Base-by-base conservation (phyloP, 2,888 invertebrate genomes). In the Agrochola litura region DNA sequence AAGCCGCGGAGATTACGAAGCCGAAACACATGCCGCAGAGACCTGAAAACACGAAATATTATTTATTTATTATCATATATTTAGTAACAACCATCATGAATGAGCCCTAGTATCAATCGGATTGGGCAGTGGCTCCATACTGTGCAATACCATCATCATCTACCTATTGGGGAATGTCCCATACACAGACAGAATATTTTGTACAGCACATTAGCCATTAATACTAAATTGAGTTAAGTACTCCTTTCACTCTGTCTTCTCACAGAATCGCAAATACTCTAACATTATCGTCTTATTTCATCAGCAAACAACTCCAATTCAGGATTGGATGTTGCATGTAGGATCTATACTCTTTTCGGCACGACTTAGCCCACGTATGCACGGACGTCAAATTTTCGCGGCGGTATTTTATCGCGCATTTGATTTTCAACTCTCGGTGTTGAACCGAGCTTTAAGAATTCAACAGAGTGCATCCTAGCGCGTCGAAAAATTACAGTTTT, bases 1-100 rank as follows among this genome's bases (percentile, higher is more conserved):
- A 99, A 60, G 99, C 97, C 0, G 99, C 98, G 0, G 99, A 99
- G 90, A 99, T 99, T 67, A 99, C 98, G 95, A 99, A 99, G 77
- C 99, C 99, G 96, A 99, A 99, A 92, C 99, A 99, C 99, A 99
- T 99, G 88, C 99, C 99, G 94, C 99, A 99, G 60, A 99, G 97
- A 85, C 98, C 97, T 97, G 93, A 49, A 87, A 89, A 46, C 6
- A 67, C 5, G 61, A 22, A 49, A 30, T 30, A 58, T 69, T 52
- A 54, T 9, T 67, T 67, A n/a, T 54, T 10, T 60, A 30, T 30
- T 30, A 30, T 30, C 8, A 43, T 56, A 22, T 14, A 46, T 14
- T 46, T 46, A 43, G 0, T 41, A 73, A n/a, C 22, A 54, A 54
- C 22, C 54, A 54, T 22, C 9, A 54, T 54, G 22, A 54, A 54